Conservation (phyloP, 2,888 invertebrate species). For the Mimas tiliae region DNA sequence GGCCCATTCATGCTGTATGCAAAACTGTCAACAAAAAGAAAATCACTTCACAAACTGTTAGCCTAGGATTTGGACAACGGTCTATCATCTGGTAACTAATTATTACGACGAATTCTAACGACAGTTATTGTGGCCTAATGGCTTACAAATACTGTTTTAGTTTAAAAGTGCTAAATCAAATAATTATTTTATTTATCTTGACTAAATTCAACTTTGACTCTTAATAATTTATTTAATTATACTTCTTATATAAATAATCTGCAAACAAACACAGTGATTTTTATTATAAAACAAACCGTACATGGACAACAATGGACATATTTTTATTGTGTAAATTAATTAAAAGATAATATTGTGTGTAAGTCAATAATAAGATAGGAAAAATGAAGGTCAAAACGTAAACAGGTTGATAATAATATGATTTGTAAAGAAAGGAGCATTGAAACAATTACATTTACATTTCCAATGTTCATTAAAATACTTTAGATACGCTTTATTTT, state of each 20-base stretch:
- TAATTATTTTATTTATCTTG: neutral
- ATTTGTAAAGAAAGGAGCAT: neutral
- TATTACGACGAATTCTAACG: too few relatives aligned
- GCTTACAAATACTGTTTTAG: too few relatives aligned
- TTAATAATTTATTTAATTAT: neutral
- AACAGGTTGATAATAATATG: neutral
- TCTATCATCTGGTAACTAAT: too few relatives aligned
- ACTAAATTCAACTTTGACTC: neutral
- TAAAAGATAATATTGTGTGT: neutral
- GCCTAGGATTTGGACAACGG: too few relatives aligned
- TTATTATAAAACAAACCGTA: neutral
- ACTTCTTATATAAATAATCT: neutral
- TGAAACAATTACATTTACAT: neutral
- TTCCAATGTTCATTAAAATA: neutral
- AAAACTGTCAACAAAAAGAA: too few relatives aligned
- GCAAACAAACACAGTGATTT: neutral
- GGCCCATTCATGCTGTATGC: too few relatives aligned
- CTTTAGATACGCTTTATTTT: neutral
- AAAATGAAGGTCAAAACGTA: constrained; percentile 1
- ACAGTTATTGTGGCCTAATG: too few relatives aligned
- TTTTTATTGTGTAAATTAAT: constrained; percentile 10
- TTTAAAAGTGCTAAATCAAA: too few relatives aligned
- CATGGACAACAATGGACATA: neutral
- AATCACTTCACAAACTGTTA: too few relatives aligned
- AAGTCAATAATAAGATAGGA: neutral